Evolutionary conservation across 2,797 vertebrate genomes (phyloP).

Genomic region (Mormyrops attenuatus): DNA sequence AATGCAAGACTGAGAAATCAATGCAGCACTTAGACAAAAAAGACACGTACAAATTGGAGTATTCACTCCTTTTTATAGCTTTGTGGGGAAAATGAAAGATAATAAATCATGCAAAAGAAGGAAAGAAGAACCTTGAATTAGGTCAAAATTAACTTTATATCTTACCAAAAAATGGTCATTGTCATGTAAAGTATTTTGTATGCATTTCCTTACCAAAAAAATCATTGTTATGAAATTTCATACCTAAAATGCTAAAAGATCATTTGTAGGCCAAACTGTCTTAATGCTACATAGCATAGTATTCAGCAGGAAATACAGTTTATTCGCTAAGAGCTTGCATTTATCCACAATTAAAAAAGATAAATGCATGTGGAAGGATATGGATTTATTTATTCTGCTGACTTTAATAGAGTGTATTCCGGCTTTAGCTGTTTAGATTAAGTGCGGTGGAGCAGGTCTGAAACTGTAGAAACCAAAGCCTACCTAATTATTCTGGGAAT

Average conservation of each 20-base stretch:
- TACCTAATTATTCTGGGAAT: background rate
- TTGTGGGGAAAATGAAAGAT: background rate
- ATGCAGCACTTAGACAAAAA: background rate
- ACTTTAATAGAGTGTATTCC: background rate
- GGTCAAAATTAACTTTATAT: background rate
- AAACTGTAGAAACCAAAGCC: background rate
- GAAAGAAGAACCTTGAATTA: background rate
- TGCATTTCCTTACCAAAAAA: background rate
- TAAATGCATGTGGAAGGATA: background rate
- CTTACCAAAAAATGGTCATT: background rate
- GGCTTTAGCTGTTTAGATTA: slow-evolving; percentile 18
- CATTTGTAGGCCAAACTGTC: background rate
- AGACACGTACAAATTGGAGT: background rate
- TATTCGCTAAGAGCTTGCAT: background rate
- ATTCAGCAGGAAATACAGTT: background rate
- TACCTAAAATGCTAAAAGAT: background rate
- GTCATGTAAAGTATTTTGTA: background rate
- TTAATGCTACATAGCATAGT: background rate
- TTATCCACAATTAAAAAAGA: background rate
- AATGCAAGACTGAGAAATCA: background rate
- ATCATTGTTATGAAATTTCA: background rate
- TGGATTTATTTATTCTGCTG: background rate
- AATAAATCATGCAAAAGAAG: background rate
- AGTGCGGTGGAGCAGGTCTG: background rate
- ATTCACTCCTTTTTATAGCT: background rate